Evolutionary conservation across 2,888 invertebrate species (phyloP).

Genomic region (Ormyrus pomaceus): DNA sequence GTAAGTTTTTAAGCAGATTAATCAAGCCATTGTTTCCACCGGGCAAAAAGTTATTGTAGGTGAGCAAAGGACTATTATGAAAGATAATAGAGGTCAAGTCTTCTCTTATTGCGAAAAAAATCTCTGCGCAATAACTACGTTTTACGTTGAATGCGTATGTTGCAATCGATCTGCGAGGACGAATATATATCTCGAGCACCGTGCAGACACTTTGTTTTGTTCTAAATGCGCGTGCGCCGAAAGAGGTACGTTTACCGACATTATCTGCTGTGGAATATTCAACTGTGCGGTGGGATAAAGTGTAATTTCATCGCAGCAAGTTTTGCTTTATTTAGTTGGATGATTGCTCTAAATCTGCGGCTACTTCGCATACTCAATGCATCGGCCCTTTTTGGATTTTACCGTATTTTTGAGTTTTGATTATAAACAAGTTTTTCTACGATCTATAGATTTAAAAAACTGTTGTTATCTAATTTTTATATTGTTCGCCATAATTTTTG

Average conservation of each 20-base stretch:
- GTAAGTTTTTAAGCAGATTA: constrained; percentile 20
- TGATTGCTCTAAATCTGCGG: constrained; percentile 10
- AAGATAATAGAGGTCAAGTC: constrained; percentile 27
- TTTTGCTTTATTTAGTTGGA: constrained; percentile 24
- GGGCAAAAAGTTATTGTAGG: constrained; percentile 15
- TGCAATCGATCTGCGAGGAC: constrained; percentile 39
- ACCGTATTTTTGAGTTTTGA: no score
- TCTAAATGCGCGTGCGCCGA: neutral
- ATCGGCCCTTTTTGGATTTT: no score
- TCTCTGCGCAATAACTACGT: constrained; percentile 35
- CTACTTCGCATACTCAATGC: neutral
- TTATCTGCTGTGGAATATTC: constrained; percentile 28
- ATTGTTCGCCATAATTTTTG: neutral
- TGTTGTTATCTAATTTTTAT: no score
- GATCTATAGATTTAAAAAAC: no score
- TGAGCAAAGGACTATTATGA: constrained; percentile 4
- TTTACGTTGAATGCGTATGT: constrained; percentile 26
- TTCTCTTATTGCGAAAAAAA: constrained; percentile 26
- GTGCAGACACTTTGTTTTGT: constrained; percentile 12
- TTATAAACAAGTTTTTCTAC: no score
- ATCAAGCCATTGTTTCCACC: constrained; percentile 17
- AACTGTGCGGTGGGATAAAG: constrained; percentile 10
- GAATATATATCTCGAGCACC: constrained; percentile 15
- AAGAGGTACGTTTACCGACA: neutral
- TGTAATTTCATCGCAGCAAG: constrained; percentile 16